These are phyloP conservation scores for Pyrrhura leucotis DNA, from an alignment of 2,797 vertebrate genomes.

Conservation along the genomic window DNA sequence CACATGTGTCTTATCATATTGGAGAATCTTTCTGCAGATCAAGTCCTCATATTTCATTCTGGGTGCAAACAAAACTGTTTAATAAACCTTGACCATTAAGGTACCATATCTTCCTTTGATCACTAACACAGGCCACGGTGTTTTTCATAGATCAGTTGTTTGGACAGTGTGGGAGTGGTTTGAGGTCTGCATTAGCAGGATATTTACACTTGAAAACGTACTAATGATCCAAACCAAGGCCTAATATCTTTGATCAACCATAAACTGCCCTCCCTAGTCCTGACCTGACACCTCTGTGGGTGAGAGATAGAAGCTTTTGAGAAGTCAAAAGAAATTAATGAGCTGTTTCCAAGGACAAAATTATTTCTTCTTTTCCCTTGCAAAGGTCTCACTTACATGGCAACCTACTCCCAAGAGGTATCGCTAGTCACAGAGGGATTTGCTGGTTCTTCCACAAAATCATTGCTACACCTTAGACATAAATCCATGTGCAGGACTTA, in stretches of 20 bases:
- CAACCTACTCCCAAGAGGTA: not conserved
- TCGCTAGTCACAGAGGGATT: not conserved
- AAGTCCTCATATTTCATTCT: constrained; percentile 38
- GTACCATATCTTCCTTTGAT: constrained; percentile 63
- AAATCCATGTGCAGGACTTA: not conserved
- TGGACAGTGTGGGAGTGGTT: constrained; percentile 61
- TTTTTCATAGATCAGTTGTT: constrained; percentile 66
- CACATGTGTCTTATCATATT: not conserved
- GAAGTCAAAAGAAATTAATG: constrained; percentile 44
- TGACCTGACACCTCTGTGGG: constrained; percentile 55
- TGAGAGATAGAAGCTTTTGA: constrained; percentile 10
- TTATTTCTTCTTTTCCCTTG: not conserved
- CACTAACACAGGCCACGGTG: constrained; percentile 51
- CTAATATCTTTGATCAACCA: constrained; percentile 63
- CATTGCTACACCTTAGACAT: not conserved
- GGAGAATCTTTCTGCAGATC: constrained; percentile 17
- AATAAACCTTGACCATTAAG: constrained; percentile 56
- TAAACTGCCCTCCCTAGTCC: constrained; percentile 23
- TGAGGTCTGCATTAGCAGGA: constrained; percentile 59
- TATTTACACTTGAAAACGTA: constrained; percentile 71
- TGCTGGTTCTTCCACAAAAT: not conserved
- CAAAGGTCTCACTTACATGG: not conserved
- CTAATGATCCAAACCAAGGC: constrained; percentile 32
- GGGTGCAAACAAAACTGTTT: constrained; percentile 44
- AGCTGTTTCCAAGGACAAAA: constrained; percentile 38